Evolutionary conservation across 2,113 vertebrate genomes (phyloP), one percentile per base, ranked within the genome.

Genomic region (Antigone vipio): DNA sequence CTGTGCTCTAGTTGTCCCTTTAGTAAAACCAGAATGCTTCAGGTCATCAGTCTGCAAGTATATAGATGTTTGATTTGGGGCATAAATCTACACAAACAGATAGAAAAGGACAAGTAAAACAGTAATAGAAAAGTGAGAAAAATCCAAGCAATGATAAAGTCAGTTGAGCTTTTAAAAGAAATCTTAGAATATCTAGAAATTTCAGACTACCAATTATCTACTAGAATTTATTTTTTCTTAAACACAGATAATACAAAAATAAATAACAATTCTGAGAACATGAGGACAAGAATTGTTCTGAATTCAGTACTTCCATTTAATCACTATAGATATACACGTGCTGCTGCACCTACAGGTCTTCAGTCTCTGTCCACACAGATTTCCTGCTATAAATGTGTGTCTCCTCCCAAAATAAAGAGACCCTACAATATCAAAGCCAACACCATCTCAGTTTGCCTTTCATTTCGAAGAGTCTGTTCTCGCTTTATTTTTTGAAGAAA

Each of bases 271-370:
- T 30, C 4, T 34, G 21, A 81, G 7, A 76, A 50, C 5, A 13
- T 11, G 11, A 95, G 13, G 9, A 23, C 15, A 47, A 12, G 2
- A 78, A 30, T 7, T 27, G 29, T 47, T 52, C 35, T 7, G 17
- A 75, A 71, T 34, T 34, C 34, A 76, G 34, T 27, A 34, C 15
- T 67, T 32, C 4, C 1, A 34, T 34, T 26, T 68, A 32, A 53
- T 40, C 32, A 24, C 32, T 47, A 27, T 0, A 67, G 11, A 38
- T 14, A 15, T 0, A 19, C 5, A 3, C 0, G 11, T 5, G n/a
- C 35, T 72, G 53, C 69, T 63, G 18, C 32, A 73, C 12, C 55
- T 32, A 29, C 5, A 44, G 22, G 44, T 44, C 7, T 55, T 49
- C 40, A 34, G 30, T 44, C 11, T 45, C 21, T 34, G 24, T 22